These are phyloP conservation scores for Urocolius indicus DNA, from an alignment of 2,113 vertebrate genomes.

Conservation along the genomic window DNA sequence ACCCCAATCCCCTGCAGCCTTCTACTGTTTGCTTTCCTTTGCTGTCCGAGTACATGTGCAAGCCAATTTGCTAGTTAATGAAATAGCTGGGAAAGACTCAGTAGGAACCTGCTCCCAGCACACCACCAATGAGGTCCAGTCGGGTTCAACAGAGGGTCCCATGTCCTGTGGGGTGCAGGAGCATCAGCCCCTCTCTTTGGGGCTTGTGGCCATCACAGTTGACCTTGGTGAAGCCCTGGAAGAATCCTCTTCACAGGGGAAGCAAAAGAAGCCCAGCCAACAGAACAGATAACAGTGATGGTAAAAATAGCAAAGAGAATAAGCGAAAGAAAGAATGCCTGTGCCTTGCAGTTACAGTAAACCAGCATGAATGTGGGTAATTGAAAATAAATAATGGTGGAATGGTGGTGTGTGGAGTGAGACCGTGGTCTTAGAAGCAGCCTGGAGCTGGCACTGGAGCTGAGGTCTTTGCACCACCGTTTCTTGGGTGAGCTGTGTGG, in stretches of 20 bases:
- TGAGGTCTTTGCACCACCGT: not conserved
- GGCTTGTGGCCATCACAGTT: not conserved
- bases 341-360: not conserved
- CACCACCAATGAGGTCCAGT: not conserved
- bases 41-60: not conserved
- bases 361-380: not conserved
- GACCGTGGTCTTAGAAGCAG: not conserved
- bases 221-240: not conserved
- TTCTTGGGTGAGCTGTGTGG: not conserved
- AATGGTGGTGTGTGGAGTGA: not conserved
- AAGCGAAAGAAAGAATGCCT: not conserved
- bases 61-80: not conserved
- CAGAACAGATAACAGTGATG: not conserved
- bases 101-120: not conserved
- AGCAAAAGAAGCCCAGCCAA: not conserved
- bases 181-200: not conserved
- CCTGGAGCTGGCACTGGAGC: not conserved
- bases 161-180: not conserved
- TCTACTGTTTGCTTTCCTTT: not conserved
- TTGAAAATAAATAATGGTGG: not conserved
- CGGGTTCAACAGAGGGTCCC: not conserved
- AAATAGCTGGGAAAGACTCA: not conserved
- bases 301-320: not conserved
- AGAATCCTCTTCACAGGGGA: not conserved
- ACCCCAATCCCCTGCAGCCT: not conserved